Evolutionary conservation across 2,113 vertebrate genomes (phyloP).

Genomic region (Stercorarius parasiticus): DNA sequence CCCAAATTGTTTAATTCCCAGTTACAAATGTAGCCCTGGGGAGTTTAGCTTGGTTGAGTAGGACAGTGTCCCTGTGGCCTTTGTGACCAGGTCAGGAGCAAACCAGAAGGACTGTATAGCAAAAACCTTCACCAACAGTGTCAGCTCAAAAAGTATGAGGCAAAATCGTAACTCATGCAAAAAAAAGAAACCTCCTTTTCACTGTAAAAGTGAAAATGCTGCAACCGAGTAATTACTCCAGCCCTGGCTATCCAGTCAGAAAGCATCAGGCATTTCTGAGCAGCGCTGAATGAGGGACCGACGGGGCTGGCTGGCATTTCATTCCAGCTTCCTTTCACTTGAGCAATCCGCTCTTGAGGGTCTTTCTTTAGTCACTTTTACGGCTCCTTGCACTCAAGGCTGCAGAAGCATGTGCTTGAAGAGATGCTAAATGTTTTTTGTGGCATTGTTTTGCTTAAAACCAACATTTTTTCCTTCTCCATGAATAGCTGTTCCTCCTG

Average conservation of each 20-base stretch:
- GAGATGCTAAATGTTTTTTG: background rate
- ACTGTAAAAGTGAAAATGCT: background rate
- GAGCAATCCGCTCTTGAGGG: background rate
- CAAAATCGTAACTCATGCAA: background rate
- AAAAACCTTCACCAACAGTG: background rate
- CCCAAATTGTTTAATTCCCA: background rate
- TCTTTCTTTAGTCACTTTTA: constrained; percentile 16
- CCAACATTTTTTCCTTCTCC: background rate
- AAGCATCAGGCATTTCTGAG: constrained; percentile 52
- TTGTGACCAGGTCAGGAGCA: background rate
- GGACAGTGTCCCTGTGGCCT: background rate
- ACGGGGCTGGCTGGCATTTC: constrained; percentile 39
- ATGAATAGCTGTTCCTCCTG: background rate
- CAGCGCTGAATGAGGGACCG: background rate
- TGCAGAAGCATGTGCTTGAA: background rate
- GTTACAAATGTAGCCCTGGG: background rate
- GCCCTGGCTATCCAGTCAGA: constrained; percentile 39
- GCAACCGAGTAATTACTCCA: background rate
- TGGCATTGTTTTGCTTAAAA: background rate
- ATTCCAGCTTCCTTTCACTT: constrained; percentile 54
- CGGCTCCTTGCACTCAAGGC: background rate
- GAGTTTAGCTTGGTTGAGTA: background rate
- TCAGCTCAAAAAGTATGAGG: background rate
- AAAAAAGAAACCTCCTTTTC: background rate
- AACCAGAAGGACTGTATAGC: background rate